Percentiles rank a stretch among this genome's conserved stretches.
Conservation (phyloP, 2,113 vertebrate genomes). For the Carassius carassius region DNA sequence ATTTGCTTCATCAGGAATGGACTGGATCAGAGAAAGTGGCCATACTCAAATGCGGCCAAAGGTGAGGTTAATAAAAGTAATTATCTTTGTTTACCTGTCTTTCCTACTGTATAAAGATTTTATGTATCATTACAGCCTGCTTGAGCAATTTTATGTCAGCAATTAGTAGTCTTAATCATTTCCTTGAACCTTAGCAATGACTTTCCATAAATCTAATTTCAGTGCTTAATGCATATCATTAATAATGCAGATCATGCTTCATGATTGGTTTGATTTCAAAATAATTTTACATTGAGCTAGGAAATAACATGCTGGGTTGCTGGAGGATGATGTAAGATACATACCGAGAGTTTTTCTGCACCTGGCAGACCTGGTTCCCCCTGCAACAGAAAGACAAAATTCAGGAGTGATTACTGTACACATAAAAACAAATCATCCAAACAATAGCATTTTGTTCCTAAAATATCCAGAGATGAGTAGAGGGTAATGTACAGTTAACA, state of each 20-base stretch:
- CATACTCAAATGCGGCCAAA: not conserved
- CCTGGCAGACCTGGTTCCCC: constrained; percentile 69
- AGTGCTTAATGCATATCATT: not conserved
- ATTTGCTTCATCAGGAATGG: no score
- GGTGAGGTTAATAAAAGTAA: not conserved
- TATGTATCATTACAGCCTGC: not conserved
- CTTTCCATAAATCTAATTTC: not conserved
- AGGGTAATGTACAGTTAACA: not conserved
- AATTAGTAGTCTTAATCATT: not conserved
- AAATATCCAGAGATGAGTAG: constrained; percentile 7
- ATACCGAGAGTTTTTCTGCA: constrained; percentile 66
- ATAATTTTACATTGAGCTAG: not conserved
- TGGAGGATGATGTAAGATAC: constrained; percentile 58
- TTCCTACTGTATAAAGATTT: not conserved
- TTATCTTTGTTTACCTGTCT: not conserved
- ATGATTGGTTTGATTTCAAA: not conserved
- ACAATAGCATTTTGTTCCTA: not conserved
- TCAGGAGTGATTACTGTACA: not conserved
- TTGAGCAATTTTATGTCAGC: not conserved
- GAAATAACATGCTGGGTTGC: constrained; percentile 14
- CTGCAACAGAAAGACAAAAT: constrained; percentile 58
- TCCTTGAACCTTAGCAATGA: not conserved
- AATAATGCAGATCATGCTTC: not conserved
- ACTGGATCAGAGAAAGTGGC: not conserved
- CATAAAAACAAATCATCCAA: not conserved